Base-by-base conservation (phyloP, 2,797 vertebrate species). In the Amniataba percoides region DNA sequence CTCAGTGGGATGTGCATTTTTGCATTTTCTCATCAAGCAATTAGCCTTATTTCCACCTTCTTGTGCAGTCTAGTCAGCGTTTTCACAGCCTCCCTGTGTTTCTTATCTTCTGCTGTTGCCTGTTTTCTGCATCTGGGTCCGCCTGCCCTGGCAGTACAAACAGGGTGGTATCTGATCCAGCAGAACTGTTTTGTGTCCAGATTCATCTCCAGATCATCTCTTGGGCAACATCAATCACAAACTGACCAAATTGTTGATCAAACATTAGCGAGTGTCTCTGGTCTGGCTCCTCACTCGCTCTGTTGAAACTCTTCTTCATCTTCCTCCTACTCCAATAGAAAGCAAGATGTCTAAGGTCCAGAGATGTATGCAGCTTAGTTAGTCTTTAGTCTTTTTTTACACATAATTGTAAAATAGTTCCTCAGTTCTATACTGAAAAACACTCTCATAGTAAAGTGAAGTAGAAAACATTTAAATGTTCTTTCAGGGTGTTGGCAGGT, bases 41-140 rank as follows among this genome's bases (percentile, higher is more conserved):
- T 55, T 36, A 23, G 9, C 15, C 34, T 53, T 48, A n/a, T 39
- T 18, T 52, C 9, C 27, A 18, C 8, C n/a, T 36, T 56, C 11
- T 16, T 62, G 15, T 71, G 23, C 27, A 52, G 63, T 67, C 21
- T 25, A 19, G 14, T 42, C 52, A 40, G 48, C 15, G 25, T 49
- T 60, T 55, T 52, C 75, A 75, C 62, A 71, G 10, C 59, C 36
- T 13, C 18, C 51, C 8, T 49, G 36, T 60, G 49, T 42, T 63
- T 69, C 2, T 59, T 31, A 43, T 63, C 62, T 53, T 63, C 16
- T 34, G 9, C 34, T 56, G 39, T 18, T 56, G 39, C 19, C 19
- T 0, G 3, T 43, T 36, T 57, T 49, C 16, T 52, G n/a, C 14
- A 18, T 31, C 11, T 42, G 56, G 25, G 23, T 55, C 53, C 23